Conservation (phyloP, 2,797 vertebrate genomes). For the Molossus alvarezi region DNA sequence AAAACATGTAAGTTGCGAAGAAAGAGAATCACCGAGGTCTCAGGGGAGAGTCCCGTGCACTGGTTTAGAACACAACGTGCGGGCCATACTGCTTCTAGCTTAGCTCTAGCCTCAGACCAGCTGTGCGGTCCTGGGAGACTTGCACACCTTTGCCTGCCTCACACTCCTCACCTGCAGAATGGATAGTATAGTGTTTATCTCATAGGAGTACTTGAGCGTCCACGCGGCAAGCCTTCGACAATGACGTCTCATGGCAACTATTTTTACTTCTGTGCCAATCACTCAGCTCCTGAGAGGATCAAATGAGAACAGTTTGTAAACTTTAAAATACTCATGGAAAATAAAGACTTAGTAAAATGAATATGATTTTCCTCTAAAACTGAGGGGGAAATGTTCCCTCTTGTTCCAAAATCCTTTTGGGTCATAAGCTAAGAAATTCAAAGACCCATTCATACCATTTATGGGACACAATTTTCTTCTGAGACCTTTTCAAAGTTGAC, state of each 20-base stretch:
- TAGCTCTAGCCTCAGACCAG: not conserved
- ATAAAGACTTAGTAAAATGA: slow-evolving; percentile 67
- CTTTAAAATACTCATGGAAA: slow-evolving; percentile 73
- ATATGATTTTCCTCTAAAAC: slow-evolving; percentile 69
- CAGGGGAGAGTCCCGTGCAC: not conserved
- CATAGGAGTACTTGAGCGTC: not conserved
- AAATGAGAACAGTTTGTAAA: slow-evolving; percentile 78
- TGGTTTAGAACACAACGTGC: not conserved
- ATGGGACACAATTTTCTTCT: slow-evolving; percentile 69
- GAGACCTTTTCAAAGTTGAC: slow-evolving; percentile 76
- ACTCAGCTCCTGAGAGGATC: slow-evolving; percentile 61
- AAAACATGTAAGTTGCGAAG: not conserved
- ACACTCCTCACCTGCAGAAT: not conserved
- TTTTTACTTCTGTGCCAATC: slow-evolving; percentile 50
- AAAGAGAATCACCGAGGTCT: not conserved
- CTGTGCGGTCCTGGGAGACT: not conserved
- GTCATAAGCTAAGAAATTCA: slow-evolving; percentile 72
- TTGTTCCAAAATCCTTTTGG: slow-evolving; percentile 78
- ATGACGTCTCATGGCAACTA: not conserved
- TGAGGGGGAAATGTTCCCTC: slow-evolving; percentile 50
- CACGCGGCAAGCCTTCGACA: not conserved
- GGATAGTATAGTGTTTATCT: not conserved
- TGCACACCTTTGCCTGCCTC: not conserved
- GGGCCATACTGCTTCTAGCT: not conserved
- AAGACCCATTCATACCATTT: slow-evolving; percentile 76